Evolutionary conservation across 2,888 invertebrate species (phyloP), one percentile per base, ranked within the genome.

Genomic region (Drosophila barbarae): DNA sequence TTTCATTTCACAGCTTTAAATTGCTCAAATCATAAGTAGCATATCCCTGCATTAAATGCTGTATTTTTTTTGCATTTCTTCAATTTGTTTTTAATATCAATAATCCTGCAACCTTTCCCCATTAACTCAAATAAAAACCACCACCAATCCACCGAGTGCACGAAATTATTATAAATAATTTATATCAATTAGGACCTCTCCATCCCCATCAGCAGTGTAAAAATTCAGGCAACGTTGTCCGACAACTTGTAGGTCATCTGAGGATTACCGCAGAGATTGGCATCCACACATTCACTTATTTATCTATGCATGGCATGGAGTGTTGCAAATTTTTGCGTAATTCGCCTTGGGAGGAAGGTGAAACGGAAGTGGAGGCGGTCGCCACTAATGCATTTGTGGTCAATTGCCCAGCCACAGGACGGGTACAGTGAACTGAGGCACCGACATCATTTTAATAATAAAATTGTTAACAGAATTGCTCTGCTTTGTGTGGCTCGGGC

Each of bases 391-490:
- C 83, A 86, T 79, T 84, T 84, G 74, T 69, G 80, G 83, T 52
- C 55, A 79, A 76, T 79, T 86, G 64, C 67, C 68, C 28, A 54
- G 52, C 58, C 67, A 30, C 30, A 32, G 68, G 21, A 32, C 23
- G 26, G n/a, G 38, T 3, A 15, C 30, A 23, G 9, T 23, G 68
- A 50, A 57, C 55, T 46, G 44, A 49, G 28, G 47, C 30, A 56
- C 51, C 54, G 21, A 41, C 71, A 84, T 69, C 56, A 79, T 85
- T 81, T 86, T 86, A 86, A 86, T 86, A 86, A 81, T 81, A 84
- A 86, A 86, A 86, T 85, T 81, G 85, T 81, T 81, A 86, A 81
- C 81, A 85, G 66, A 81, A 81, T 74, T 84, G 77, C 81, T 77
- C 59, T 80, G 85, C 79, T 78, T 82, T 80, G 46, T 60, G 46